Conservation (phyloP, 1,140 invertebrate species). For the Globodera rostochiensis region DNA sequence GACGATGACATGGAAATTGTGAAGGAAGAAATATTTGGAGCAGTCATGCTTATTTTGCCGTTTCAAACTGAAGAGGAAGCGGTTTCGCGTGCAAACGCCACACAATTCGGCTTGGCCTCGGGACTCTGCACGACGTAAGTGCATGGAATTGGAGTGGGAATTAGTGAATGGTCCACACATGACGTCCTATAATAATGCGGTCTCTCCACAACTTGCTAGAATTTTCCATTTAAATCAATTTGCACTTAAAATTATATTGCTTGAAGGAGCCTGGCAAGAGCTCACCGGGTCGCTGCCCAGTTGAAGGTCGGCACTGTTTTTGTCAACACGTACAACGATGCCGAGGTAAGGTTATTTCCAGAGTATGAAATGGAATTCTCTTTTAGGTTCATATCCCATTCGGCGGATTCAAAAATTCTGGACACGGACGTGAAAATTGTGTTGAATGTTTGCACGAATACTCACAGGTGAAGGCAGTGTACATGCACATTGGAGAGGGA, state of each 20-base stretch:
- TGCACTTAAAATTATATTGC: not conserved
- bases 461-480: constrained; percentile 69
- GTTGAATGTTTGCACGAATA: constrained; percentile 68
- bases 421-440: constrained; percentile 69
- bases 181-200: not conserved
- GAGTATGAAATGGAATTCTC: constrained; percentile 25
- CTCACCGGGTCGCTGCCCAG: constrained; percentile 63
- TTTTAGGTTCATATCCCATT: constrained; percentile 58
- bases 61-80: constrained; percentile 71
- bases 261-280: constrained; percentile 58
- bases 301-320: constrained; percentile 71
- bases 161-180: constrained; percentile 22
- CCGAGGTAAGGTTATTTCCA: constrained; percentile 55
- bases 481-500: constrained; percentile 49
- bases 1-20: constrained; percentile 70
- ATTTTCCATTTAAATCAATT: not conserved
- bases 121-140: constrained; percentile 67
- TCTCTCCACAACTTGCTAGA: no score
- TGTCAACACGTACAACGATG: constrained; percentile 65
- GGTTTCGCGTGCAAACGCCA: constrained; percentile 69
- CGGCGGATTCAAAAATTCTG: constrained; percentile 61
- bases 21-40: constrained; percentile 71
- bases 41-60: constrained; percentile 68
- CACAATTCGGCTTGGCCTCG: constrained; percentile 70
- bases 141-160: constrained; percentile 12